Conservation (phyloP, 2,888 invertebrate species). For the Dolichopus griseipennis region DNA sequence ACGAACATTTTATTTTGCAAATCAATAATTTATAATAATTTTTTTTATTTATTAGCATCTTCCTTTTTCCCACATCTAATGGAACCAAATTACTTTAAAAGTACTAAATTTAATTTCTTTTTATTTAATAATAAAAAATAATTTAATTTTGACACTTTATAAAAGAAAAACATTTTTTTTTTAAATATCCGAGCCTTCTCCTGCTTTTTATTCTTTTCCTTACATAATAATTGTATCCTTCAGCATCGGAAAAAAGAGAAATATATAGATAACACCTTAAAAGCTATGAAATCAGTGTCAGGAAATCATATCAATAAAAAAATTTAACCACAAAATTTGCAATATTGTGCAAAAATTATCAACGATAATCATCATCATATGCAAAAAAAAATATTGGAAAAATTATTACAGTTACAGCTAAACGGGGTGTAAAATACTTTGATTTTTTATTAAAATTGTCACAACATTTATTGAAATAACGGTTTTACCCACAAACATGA, state of each 20-base stretch:
- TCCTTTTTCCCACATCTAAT: too few relatives aligned
- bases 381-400: not conserved
- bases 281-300: not conserved
- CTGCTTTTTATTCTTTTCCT: not conserved
- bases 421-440: not conserved
- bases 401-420: too few relatives aligned
- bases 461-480: not conserved
- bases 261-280: not conserved
- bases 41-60: too few relatives aligned
- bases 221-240: not conserved
- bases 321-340: not conserved
- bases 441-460: not conserved
- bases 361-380: not conserved
- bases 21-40: too few relatives aligned
- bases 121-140: not conserved
- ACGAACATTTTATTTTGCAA: too few relatives aligned
- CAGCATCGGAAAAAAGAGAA: not conserved
- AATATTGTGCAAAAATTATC: slow-evolving; percentile 6
- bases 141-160: not conserved
- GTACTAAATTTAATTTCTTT: not conserved
- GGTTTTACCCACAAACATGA: not conserved
- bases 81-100: not conserved
- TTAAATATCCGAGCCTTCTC: not conserved
- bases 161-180: not conserved
- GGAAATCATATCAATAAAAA: not conserved